These are phyloP conservation scores for Cephus cinctus DNA, from an alignment of 1,140 invertebrate genomes.

Conservation along the genomic window DNA sequence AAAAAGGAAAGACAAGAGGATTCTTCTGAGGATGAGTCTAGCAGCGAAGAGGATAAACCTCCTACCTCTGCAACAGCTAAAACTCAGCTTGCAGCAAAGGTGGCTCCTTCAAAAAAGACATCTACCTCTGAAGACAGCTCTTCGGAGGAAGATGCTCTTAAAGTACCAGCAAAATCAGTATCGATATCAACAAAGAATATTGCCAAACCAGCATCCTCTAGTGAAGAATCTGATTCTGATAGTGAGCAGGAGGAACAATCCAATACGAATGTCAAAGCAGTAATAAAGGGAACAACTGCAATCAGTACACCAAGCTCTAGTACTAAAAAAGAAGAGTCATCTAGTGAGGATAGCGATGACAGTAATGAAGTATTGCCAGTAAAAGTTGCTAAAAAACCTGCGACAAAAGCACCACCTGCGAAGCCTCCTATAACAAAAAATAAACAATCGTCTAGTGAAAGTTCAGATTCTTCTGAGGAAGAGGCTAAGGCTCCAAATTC, in stretches of 20 bases:
- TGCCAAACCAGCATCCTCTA: conserved; percentile 16
- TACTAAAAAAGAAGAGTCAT: conserved; percentile 16
- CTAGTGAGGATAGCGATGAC: conserved; percentile 37
- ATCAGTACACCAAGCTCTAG: too few relatives aligned
- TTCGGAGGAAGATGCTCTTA: conserved; percentile 31
- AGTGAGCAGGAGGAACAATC: conserved; percentile 10
- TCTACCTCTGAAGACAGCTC: conserved; percentile 50
- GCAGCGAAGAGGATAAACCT: conserved; percentile 35
- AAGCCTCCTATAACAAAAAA: conserved; percentile 9
- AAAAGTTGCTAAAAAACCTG: conserved; percentile 14
- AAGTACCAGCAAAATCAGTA: not conserved
- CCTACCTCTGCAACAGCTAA: conserved; percentile 10
- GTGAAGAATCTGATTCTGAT: conserved; percentile 29
- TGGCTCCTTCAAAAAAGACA: conserved; percentile 42
- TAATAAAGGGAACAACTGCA: conserved; percentile 10
- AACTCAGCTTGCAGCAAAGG: conserved; percentile 30
- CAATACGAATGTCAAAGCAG: not conserved
- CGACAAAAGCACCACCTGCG: not conserved
- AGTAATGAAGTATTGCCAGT: conserved; percentile 18
- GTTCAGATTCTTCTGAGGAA: conserved; percentile 25
- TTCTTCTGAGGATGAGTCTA: conserved; percentile 29
- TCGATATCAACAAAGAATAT: conserved; percentile 12
- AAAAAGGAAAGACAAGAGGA: conserved; percentile 21
- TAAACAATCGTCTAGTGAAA: conserved; percentile 29
- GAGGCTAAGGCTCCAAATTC: too few relatives aligned